Evolutionary conservation across 2,888 invertebrate genomes (phyloP).

Genomic region (Diabrotica balteata): DNA sequence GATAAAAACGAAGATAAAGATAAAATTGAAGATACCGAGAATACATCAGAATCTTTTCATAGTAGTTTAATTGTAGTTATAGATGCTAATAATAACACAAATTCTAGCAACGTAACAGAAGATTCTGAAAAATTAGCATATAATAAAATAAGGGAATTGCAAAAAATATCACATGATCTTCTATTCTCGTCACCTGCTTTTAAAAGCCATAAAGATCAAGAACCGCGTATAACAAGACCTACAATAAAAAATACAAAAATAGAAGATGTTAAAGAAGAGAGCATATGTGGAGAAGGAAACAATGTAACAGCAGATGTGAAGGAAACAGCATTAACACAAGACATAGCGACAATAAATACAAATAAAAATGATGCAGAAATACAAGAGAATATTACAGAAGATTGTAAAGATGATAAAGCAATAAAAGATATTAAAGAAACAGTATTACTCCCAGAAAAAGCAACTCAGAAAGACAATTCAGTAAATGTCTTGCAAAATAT

Average conservation of each 20-base stretch:
- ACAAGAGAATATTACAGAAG: neutral
- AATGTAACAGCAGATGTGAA: neutral
- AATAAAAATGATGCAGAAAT: neutral
- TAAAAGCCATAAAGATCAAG: slow-evolving; percentile 1
- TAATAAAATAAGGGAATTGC: slow-evolving; percentile 26
- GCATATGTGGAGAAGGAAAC: neutral
- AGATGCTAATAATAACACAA: slow-evolving; percentile 15
- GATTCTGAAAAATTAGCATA: slow-evolving; percentile 5
- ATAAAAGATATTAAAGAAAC: slow-evolving; percentile 4
- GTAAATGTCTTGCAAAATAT: neutral
- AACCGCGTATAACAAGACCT: neutral
- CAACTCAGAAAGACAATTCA: neutral
- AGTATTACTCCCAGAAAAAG: neutral
- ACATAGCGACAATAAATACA: neutral
- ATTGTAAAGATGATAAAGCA: neutral
- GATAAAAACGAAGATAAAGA: neutral
- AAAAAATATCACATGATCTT: slow-evolving; percentile 24
- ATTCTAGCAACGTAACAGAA: slow-evolving; percentile 1
- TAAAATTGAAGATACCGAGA: slow-evolving; percentile 1
- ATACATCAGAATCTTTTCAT: neutral
- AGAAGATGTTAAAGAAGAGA: neutral
- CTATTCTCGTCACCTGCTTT: slow-evolving; percentile 38
- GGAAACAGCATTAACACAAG: neutral
- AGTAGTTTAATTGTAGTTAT: neutral
- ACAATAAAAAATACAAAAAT: neutral